A percentile compares a stretch with the other conserved stretches of the same genome.
Evolutionary conservation across 2,113 vertebrate species (phyloP).

Genomic region (Struthio camelus): DNA sequence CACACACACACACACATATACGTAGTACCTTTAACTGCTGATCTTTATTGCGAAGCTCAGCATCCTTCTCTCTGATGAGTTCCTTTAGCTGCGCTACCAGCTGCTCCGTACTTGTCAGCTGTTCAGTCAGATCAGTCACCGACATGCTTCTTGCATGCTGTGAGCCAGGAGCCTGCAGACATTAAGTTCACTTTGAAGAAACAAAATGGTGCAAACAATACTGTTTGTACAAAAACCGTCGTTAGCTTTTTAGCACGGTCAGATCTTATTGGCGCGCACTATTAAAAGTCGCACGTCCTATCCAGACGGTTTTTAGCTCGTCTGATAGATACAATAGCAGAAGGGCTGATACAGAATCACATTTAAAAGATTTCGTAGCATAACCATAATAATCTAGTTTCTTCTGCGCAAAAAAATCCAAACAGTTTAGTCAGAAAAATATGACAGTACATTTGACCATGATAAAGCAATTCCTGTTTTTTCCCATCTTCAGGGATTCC

Average conservation of each 20-base stretch:
- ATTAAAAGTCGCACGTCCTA: not conserved
- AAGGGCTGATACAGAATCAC: not conserved
- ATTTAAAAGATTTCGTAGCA: not conserved
- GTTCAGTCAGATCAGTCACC: constrained; percentile 79
- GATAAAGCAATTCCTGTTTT: not conserved
- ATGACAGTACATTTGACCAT: not conserved
- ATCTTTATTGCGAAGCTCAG: constrained; percentile 79
- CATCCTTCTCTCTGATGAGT: constrained; percentile 87
- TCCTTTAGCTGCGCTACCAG: constrained; percentile 88
- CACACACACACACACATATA: too few relatives aligned
- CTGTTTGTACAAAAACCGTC: not conserved
- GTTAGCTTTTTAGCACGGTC: not conserved
- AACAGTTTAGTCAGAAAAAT: not conserved
- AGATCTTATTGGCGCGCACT: not conserved
- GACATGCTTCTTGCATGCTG: constrained; percentile 5
- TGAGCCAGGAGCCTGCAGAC: constrained; percentile 71
- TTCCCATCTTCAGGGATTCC: not conserved
- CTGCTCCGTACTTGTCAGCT: constrained; percentile 82
- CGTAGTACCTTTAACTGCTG: constrained; percentile 86
- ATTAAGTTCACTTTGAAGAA: not conserved
- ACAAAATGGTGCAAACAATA: not conserved
- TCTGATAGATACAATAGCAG: not conserved
- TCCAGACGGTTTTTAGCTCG: not conserved
- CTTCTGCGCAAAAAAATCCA: not conserved
- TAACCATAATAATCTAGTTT: not conserved